Percentiles rank a stretch among this genome's conserved stretches.
These are phyloP conservation scores for Poecilia gillii DNA, from an alignment of 2,797 vertebrate species.

Conservation along the genomic window DNA sequence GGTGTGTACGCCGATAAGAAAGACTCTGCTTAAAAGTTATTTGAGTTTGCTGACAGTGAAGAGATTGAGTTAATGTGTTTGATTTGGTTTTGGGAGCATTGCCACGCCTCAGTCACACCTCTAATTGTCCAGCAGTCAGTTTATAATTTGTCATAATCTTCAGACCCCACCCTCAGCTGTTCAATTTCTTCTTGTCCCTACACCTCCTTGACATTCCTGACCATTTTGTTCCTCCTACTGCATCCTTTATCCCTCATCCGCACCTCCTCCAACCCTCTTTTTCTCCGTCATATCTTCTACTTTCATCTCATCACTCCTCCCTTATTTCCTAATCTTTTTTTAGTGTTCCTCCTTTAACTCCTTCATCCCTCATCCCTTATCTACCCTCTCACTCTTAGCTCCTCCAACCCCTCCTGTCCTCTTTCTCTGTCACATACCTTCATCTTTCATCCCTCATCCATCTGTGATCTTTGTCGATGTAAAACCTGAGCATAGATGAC, in stretches of 20 bases:
- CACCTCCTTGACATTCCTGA: background rate
- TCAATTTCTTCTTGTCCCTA: background rate
- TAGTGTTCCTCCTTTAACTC: background rate
- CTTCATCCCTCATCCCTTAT: background rate
- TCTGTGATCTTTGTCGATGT: background rate
- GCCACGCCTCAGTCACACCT: background rate
- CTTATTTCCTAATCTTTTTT: background rate
- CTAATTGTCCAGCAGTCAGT: background rate
- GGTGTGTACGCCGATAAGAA: background rate
- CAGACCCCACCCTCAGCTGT: background rate
- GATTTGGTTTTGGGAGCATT: background rate
- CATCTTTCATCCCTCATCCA: background rate
- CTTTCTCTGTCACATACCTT: background rate
- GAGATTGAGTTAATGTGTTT: background rate
- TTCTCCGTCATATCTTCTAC: background rate
- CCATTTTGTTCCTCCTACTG: too few relatives aligned
- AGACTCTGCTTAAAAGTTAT: background rate
- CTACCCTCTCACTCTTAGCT: background rate
- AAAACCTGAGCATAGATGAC: background rate
- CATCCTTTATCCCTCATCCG: too few relatives aligned
- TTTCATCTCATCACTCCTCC: background rate
- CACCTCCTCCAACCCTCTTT: background rate
- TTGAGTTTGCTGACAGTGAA: background rate
- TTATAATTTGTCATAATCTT: background rate
- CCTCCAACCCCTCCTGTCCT: background rate